Evolutionary conservation across 2,888 invertebrate genomes (phyloP).

Genomic region (Thymelicus acteon): DNA sequence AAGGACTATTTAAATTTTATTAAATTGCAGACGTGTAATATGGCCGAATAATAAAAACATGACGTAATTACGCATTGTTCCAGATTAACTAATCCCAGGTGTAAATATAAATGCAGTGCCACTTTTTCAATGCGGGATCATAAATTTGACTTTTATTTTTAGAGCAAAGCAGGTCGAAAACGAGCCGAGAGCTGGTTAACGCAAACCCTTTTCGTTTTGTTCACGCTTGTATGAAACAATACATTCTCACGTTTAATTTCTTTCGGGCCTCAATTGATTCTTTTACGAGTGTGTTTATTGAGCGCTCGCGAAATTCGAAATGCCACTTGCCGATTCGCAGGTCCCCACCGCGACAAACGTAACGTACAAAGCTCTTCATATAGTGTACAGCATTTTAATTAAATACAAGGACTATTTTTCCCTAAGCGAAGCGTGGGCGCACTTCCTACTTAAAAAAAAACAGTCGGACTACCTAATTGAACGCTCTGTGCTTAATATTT

Average conservation of each 20-base stretch:
- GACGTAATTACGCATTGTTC: conserved; percentile 42
- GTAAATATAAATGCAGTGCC: conserved; percentile 42
- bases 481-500: too few species aligned
- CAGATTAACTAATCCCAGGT: conserved; percentile 41
- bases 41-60: conserved; percentile 32
- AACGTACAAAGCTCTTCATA: conserved; percentile 8
- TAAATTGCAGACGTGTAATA: conserved; percentile 26
- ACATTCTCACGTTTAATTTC: conserved; percentile 85
- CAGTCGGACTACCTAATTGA: too few species aligned
- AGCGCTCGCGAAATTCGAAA: conserved; percentile 75
- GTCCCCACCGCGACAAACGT: conserved; percentile 5
- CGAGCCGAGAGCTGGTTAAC: conserved; percentile 81
- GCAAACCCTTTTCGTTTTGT: conserved; percentile 78
- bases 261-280: conserved; percentile 81
- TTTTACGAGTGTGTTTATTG: conserved; percentile 84
- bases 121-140: conserved; percentile 69
- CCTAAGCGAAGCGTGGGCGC: too few species aligned
- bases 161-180: conserved; percentile 81
- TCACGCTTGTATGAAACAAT: conserved; percentile 81
- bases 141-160: conserved; percentile 79
- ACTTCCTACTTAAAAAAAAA: too few species aligned
- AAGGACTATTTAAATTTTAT: conserved; percentile 30
- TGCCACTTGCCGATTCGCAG: conserved; percentile 60
- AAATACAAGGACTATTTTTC: too few species aligned
- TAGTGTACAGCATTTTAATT: too few species aligned